Conservation (phyloP, 2,888 invertebrate species). For the Acleris laterana region DNA sequence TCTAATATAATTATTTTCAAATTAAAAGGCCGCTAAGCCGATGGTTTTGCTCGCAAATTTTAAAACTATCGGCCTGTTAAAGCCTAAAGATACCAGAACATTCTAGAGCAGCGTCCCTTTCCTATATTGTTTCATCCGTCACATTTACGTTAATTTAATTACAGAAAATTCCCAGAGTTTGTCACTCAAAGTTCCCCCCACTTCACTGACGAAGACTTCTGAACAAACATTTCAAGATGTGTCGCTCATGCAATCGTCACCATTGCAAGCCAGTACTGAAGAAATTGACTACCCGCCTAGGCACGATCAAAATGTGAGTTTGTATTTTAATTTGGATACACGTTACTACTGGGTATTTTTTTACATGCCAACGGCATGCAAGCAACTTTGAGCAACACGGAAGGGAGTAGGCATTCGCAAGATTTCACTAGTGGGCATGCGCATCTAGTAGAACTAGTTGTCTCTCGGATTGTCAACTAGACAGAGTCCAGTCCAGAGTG, state of each 20-base stretch:
- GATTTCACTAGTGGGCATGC: too few species aligned
- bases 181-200: conserved; percentile 48
- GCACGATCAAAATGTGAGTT: conserved; percentile 59
- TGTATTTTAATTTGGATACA: conserved; percentile 6
- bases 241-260: conserved; percentile 54
- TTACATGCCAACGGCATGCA: too few species aligned
- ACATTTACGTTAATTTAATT: conserved; percentile 36
- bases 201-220: conserved; percentile 46
- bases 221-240: conserved; percentile 64
- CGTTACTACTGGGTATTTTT: too few species aligned
- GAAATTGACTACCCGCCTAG: conserved; percentile 51
- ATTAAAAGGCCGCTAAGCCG: too few species aligned
- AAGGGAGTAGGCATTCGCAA: too few species aligned
- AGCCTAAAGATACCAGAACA: background rate
- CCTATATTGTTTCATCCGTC: conserved; percentile 9
- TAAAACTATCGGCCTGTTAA: too few species aligned
- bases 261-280: conserved; percentile 46
- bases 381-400: too few species aligned
- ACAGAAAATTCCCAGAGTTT: conserved; percentile 56
- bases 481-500: too few species aligned
- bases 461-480: too few species aligned
- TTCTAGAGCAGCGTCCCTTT: background rate
- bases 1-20: too few species aligned
- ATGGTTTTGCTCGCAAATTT: too few species aligned
- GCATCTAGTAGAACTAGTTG: too few species aligned